Base-by-base conservation (phyloP, 2,888 invertebrate genomes). In the Pristionchus maxplancki region DNA sequence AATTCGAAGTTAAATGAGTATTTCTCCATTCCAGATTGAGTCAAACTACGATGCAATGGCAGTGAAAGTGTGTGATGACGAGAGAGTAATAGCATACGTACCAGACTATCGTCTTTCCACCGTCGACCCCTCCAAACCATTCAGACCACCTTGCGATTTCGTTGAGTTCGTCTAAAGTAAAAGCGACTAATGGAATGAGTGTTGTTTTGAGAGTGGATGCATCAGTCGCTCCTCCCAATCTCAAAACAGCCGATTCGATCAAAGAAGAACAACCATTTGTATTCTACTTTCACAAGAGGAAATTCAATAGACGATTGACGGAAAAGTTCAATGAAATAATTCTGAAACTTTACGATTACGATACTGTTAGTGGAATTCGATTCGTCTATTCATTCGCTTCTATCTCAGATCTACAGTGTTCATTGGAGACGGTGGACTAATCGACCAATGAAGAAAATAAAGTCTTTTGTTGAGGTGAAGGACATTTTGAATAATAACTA, bases 231-330 rank as follows among this genome's bases (percentile, higher is more conserved):
- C 88, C 88, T 81, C 78, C 81, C 9, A 48, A 48, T 58, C 37
- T 88, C 28, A 88, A 88, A 81, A 88, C 88, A 15, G 88, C 88
- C 58, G 88, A 88, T 81, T 34, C 88, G 31, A 88, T 88, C 53
- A 88, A 81, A 48, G 81, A 74, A 58, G 88, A 88, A 81, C 88
- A 88, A 81, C 88, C 88, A 81, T 88, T 88, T 40, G 88, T 44
- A 58, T 78, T 88, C 44, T 88, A 88, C 44, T 88, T 88, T 44
- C 20, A 62, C 28, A 78, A 62, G 44, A 40, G 81, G 62, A 64
- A 88, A n/a, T 88, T 88, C 88, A 74, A 53, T 58, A 24, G 58
- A 17, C 78, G 81, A 81, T 13, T 40, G 0, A 62, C 81, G 5
- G 62, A 88, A 28, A 53, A 31, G 9, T 88, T 88, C 62, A 81